A percentile compares a stretch with the other conserved stretches of the same genome.
phyloP scores from a whole-genome alignment of 92 coral and sea anemone genomes.

The Porites rus region DNA sequence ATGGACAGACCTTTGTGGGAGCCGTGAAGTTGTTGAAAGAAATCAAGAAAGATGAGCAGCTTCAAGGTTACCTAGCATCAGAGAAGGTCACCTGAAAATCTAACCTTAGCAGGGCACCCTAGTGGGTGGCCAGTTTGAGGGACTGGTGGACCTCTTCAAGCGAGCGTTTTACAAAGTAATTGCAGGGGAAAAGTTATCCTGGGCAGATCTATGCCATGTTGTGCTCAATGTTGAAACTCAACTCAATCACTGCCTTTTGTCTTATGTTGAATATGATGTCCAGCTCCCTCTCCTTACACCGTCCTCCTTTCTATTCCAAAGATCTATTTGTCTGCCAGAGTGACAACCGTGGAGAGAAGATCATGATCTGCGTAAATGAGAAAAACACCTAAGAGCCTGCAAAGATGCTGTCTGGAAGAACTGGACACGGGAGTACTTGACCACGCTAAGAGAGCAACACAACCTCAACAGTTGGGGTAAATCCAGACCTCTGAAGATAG shows the following conservation, averaged over 20 bases:
- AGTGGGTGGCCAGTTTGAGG: conserved; percentile 27
- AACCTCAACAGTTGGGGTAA: background rate
- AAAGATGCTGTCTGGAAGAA: no score
- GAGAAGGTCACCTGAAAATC: background rate
- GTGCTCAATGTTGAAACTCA: no score
- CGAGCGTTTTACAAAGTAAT: no score
- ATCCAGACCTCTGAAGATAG: background rate
- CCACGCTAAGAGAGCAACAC: conserved; percentile 4
- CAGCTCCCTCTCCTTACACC: conserved; percentile 15
- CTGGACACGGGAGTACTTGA: background rate
- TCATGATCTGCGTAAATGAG: background rate
- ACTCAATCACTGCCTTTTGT: background rate
- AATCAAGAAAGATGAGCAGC: background rate
- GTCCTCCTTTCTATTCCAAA: conserved; percentile 1
- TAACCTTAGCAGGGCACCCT: conserved; percentile 14
- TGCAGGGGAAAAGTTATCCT: no score
- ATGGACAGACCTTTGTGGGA: conserved; percentile 13
- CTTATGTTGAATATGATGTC: conserved; percentile 13
- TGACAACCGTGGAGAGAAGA: conserved; percentile 3
- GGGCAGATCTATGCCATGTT: no score
- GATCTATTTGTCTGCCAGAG: conserved; percentile 2
- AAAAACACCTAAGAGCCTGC: background rate
- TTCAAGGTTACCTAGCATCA: conserved; percentile 5
- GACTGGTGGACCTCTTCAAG: no score
- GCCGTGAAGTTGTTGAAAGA: conserved; percentile 9